phyloP scores from a whole-genome alignment of 1,140 invertebrate species.

The Conus betulinus region DNA sequence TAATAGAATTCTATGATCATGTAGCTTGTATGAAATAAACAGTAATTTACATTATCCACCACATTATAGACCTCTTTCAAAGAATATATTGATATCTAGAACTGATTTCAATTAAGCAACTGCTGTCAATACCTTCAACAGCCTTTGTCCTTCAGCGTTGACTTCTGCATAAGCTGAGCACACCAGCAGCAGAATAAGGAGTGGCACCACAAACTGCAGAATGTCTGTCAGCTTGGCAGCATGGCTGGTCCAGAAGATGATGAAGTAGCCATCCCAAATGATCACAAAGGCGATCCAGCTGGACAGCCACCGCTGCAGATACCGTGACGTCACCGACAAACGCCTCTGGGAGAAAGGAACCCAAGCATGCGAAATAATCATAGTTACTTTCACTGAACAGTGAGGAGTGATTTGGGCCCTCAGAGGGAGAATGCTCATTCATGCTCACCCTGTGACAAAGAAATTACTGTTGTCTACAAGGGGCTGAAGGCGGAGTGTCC shows the following conservation, averaged over 20 bases:
- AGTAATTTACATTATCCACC: too few species aligned
- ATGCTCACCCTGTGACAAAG: neutral
- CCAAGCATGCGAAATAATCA: neutral
- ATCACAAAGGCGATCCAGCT: slow-evolving; percentile 71
- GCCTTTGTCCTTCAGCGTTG: slow-evolving; percentile 73
- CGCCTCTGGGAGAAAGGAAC: slow-evolving; percentile 59
- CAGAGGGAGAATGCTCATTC: neutral
- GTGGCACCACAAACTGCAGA: slow-evolving; percentile 70
- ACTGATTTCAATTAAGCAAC: too few species aligned
- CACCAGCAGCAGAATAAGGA: slow-evolving; percentile 69
- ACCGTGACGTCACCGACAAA: slow-evolving; percentile 67
- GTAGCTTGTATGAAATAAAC: too few species aligned
- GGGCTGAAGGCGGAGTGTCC: too few species aligned
- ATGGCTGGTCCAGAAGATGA: slow-evolving; percentile 64
- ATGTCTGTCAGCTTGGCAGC: slow-evolving; percentile 66
- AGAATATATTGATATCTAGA: too few species aligned
- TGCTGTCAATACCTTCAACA: slow-evolving; percentile 61
- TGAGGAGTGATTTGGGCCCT: neutral
- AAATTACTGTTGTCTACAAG: too few species aligned
- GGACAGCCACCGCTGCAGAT: slow-evolving; percentile 74
- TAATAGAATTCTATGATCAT: too few species aligned
- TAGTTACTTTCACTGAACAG: neutral
- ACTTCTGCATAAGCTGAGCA: slow-evolving; percentile 75
- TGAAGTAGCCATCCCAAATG: slow-evolving; percentile 70
- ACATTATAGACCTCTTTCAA: too few species aligned